A percentile compares a stretch with the other conserved stretches of the same genome.
Evolutionary conservation across 2,888 invertebrate species (phyloP).

Genomic region (Sthenelais limicola): DNA sequence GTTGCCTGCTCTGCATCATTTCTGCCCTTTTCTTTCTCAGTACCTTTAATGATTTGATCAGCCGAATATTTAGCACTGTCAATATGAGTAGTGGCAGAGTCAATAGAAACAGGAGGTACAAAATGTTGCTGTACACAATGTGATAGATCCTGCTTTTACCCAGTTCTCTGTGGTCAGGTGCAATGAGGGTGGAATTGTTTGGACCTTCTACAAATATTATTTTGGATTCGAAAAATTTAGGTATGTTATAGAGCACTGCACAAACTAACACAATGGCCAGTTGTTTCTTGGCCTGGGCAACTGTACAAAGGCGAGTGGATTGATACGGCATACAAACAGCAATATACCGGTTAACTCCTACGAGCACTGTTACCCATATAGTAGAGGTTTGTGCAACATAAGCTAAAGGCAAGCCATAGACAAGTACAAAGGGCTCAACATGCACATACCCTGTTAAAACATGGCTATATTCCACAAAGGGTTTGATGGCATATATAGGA

Average conservation of each 20-base stretch:
- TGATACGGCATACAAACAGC: conserved; percentile 53
- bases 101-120: conserved; percentile 53
- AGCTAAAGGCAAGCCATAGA: conserved; percentile 48
- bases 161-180: conserved; percentile 31
- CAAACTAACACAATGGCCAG: conserved; percentile 46
- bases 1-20: conserved; percentile 50
- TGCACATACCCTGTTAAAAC: conserved; percentile 7
- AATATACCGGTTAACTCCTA: conserved; percentile 53
- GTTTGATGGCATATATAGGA: conserved; percentile 49
- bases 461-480: conserved; percentile 47
- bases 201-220: conserved; percentile 3
- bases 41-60: conserved; percentile 53
- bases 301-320: conserved; percentile 51
- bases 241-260: conserved; percentile 50
- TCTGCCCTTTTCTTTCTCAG: conserved; percentile 47
- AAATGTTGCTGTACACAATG: conserved; percentile 49
- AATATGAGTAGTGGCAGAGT: conserved; percentile 51
- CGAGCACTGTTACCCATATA: conserved; percentile 52
- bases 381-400: conserved; percentile 51
- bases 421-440: conserved; percentile 44
- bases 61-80: conserved; percentile 51
- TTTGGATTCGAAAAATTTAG: conserved; percentile 46
- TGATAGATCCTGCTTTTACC: conserved; percentile 39
- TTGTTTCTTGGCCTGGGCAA: conserved; percentile 51
- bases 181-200: conserved; percentile 2